A percentile compares a stretch with the other conserved stretches of the same genome.
Conservation (phyloP, 2,797 vertebrate species). For the Helicolenus hilgendorfi region DNA sequence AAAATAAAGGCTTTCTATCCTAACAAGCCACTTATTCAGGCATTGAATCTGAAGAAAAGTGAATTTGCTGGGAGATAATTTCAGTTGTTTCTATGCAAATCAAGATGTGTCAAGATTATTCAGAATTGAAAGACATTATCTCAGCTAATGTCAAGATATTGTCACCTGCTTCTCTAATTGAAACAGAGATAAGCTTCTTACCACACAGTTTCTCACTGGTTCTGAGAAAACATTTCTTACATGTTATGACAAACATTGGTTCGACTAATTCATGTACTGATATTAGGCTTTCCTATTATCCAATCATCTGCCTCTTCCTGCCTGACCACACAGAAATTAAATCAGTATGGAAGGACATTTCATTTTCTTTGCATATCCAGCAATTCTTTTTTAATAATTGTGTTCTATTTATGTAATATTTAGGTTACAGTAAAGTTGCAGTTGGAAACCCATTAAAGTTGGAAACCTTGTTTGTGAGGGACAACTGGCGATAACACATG, state of each 20-base stretch:
- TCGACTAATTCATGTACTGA: background rate
- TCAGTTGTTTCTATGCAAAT: slow-evolving; percentile 26
- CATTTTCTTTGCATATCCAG: background rate
- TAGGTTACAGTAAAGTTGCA: background rate
- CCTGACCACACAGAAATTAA: background rate
- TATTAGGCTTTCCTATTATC: background rate
- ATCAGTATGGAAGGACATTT: background rate
- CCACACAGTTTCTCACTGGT: background rate
- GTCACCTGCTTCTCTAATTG: slow-evolving; percentile 16
- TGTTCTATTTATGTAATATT: background rate
- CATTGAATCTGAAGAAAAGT: background rate
- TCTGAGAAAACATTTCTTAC: background rate
- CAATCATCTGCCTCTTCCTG: background rate
- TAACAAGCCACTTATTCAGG: slow-evolving; percentile 10
- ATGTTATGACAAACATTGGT: background rate
- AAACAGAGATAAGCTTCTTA: background rate
- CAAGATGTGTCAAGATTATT: slow-evolving; percentile 9
- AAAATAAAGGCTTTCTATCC: background rate
- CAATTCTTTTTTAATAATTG: background rate
- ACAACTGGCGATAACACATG: no score
- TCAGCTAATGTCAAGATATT: slow-evolving; percentile 8
- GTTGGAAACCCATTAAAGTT: background rate
- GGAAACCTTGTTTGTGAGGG: background rate
- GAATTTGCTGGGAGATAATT: background rate
- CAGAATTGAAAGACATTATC: slow-evolving; percentile 15